Base-by-base conservation (phyloP, 1,140 invertebrate species). In the Scylla paramamosain region DNA sequence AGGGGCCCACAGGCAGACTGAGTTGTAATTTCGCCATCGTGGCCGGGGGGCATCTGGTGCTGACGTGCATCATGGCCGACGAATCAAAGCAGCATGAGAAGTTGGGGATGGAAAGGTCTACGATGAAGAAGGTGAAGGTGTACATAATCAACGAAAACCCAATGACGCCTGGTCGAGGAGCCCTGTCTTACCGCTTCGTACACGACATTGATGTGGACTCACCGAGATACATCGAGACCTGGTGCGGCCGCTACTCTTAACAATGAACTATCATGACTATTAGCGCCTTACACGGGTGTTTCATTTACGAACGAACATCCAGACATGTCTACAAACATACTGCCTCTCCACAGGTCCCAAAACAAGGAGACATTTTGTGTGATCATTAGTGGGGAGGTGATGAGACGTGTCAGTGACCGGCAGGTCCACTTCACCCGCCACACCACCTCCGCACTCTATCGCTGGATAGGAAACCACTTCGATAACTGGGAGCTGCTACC, bases 371-470 rank as follows among this genome's bases (percentile, higher is more conserved):
- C 29, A 25, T 91, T 16, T 77, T 77, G 10, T n/a, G 28, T 91
- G 48, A 77, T 77, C 4, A 28, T 91, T 2, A 91, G 46, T 2
- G 59, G 39, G 7, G 89, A 29, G 10, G 48, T 29, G 46, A 39
- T 20, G 0, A 0, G 14, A n/a, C 4, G 31, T 8, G 4, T 39
- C 28, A 20, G 10, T 59, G 52, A 59, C 52, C 10, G 10, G 52
- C 10, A 59, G 2, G 4, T 12, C 32, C 4, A 29, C 92, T 39
- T 46, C 92, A 59, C 25, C 29, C 52, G 29, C 46, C 46, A 84
- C 46, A 93, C 92, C 28, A 59, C 52, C 90, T 93, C 92, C 6
- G 48, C 25, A 1, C 7, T 93, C 46, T 93, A 93, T 48, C 46
- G 28, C 7, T 93, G 82, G 92, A 93, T 29, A 25, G 92, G 92